Percentiles rank a stretch among this genome's conserved stretches.
Conservation (phyloP, 2,797 vertebrate species). For the Ctenopoma kingsleyae region DNA sequence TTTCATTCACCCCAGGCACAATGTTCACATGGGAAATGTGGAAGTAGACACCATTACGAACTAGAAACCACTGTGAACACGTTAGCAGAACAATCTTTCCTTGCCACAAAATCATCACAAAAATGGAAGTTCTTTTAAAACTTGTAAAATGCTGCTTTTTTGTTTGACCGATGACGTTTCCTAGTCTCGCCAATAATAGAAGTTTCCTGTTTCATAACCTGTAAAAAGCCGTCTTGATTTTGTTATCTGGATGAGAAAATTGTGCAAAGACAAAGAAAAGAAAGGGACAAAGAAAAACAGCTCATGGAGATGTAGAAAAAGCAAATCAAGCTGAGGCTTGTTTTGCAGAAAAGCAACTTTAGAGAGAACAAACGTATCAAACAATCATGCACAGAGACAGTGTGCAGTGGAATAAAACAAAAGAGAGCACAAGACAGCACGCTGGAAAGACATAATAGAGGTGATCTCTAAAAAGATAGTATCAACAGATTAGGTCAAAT, state of each 20-base stretch:
- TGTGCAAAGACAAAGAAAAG: not conserved
- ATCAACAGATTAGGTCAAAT: not conserved
- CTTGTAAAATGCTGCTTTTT: not conserved
- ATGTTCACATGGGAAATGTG: slow-evolving; percentile 49
- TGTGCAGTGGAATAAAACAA: not conserved
- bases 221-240: slow-evolving; percentile 18
- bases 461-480: not conserved
- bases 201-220: slow-evolving; percentile 19
- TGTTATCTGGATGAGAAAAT: slow-evolving; percentile 22
- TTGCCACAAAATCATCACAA: slow-evolving; percentile 20
- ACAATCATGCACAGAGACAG: slow-evolving; percentile 8
- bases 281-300: slow-evolving; percentile 7
- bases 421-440: not conserved
- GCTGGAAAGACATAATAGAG: too few relatives aligned
- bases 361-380: slow-evolving; percentile 31
- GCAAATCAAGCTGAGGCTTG: slow-evolving; percentile 15
- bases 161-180: slow-evolving; percentile 4
- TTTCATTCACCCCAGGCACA: slow-evolving; percentile 39
- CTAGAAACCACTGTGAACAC: slow-evolving; percentile 28
- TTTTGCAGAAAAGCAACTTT: slow-evolving; percentile 11
- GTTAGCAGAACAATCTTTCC: slow-evolving; percentile 25
- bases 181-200: not conserved
- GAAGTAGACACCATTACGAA: slow-evolving; percentile 44
- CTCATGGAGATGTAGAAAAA: slow-evolving; percentile 18
- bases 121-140: slow-evolving; percentile 18